These are phyloP conservation scores for Caenorhabditis uteleia DNA, from an alignment of 2,888 invertebrate species.

Conservation along the genomic window DNA sequence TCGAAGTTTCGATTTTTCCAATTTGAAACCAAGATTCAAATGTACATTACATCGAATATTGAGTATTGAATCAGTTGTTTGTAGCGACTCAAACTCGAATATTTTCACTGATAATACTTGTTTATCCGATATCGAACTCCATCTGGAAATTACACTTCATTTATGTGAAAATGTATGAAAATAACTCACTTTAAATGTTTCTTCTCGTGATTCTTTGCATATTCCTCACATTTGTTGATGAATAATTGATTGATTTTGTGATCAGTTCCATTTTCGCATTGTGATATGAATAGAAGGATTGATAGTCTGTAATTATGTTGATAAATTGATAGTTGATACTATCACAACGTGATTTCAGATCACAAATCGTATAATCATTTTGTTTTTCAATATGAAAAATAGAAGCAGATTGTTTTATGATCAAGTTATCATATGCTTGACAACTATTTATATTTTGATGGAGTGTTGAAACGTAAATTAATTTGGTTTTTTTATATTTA, in stretches of 20 bases:
- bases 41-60: slow-evolving; percentile 5
- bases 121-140: slow-evolving; percentile 3
- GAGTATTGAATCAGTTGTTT: slow-evolving; percentile 24
- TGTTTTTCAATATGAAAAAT: too few relatives aligned
- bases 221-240: neutral
- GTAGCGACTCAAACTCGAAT: slow-evolving; percentile 23
- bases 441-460: too few relatives aligned
- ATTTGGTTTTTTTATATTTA: too few relatives aligned
- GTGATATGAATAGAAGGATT: neutral
- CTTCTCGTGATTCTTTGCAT: too few relatives aligned
- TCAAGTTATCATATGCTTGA: too few relatives aligned
- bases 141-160: neutral
- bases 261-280: neutral
- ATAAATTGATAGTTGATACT: too few relatives aligned
- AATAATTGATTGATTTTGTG: neutral
- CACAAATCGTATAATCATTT: too few relatives aligned
- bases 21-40: slow-evolving; percentile 17
- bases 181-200: neutral
- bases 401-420: too few relatives aligned
- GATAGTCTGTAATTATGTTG: neutral
- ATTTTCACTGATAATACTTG: slow-evolving; percentile 9
- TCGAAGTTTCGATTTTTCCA: slow-evolving; percentile 15
- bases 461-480: too few relatives aligned
- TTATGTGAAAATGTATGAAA: neutral
- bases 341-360: too few relatives aligned